Evolutionary conservation across 2,797 vertebrate genomes (phyloP).

Genomic region (Spea hammondii): DNA sequence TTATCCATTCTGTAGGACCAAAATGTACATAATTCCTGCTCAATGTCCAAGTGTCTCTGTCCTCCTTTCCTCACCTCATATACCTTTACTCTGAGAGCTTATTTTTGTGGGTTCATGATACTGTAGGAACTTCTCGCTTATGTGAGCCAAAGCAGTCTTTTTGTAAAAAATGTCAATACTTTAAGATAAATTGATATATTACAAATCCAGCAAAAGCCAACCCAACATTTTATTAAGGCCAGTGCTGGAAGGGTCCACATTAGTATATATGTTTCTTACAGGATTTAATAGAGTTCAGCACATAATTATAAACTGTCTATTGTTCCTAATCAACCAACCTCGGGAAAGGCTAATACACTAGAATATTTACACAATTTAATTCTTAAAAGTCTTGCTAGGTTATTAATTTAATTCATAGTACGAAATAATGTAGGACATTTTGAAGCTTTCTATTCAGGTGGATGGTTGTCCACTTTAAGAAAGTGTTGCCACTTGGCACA

Average conservation of each 20-base stretch:
- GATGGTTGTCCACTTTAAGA: background rate
- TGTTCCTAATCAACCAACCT: conserved; percentile 24
- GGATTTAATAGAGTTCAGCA: background rate
- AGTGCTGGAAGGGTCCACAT: background rate
- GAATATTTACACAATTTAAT: background rate
- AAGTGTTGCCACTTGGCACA: background rate
- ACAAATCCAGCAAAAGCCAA: background rate
- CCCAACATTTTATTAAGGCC: background rate
- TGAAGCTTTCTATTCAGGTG: background rate
- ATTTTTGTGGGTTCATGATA: too few relatives aligned
- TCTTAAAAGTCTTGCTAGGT: background rate
- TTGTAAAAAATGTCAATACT: too few relatives aligned
- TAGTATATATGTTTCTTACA: background rate
- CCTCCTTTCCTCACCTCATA: too few relatives aligned
- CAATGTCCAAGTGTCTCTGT: too few relatives aligned
- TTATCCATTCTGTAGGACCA: too few relatives aligned
- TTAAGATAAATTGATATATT: background rate
- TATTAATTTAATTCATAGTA: background rate
- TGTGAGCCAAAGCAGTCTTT: too few relatives aligned
- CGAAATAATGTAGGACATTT: background rate
- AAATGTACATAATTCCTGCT: too few relatives aligned
- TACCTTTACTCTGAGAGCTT: too few relatives aligned
- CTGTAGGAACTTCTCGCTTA: too few relatives aligned
- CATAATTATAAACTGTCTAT: conserved; percentile 1
- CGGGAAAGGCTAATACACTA: background rate